phyloP scores from a whole-genome alignment of 2,888 invertebrate genomes.

The Seira musarum region DNA sequence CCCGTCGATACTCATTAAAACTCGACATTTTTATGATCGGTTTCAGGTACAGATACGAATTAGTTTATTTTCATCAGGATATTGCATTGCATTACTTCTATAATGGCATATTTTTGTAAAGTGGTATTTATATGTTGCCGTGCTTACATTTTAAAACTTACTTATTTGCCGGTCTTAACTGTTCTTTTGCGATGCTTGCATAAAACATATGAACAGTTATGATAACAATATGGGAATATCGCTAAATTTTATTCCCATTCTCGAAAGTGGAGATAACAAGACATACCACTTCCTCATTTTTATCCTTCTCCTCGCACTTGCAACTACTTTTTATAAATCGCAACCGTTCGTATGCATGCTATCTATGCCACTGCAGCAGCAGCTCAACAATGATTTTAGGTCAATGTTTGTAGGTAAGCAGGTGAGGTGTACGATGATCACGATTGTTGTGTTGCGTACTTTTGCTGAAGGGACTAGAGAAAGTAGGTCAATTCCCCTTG shows the following conservation, averaged over 20 bases:
- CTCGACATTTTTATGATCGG: too few relatives aligned
- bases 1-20: too few relatives aligned
- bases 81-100: too few relatives aligned
- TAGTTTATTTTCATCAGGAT: too few relatives aligned
- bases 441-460: not conserved
- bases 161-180: not conserved
- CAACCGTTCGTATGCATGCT: too few relatives aligned
- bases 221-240: not conserved
- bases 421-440: conserved; percentile 56
- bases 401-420: conserved; percentile 61
- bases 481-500: conserved; percentile 62
- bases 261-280: conserved; percentile 26
- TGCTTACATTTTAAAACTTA: not conserved
- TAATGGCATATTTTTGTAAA: too few relatives aligned
- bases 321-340: not conserved
- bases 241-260: too few relatives aligned
- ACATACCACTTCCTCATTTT: conserved; percentile 56
- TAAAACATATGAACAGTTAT: not conserved
- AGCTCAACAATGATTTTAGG: conserved; percentile 48
- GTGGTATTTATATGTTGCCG: not conserved
- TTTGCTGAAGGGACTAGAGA: conserved; percentile 27
- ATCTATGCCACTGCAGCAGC: conserved; percentile 1
- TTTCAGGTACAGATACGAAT: too few relatives aligned
- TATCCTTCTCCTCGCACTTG: conserved; percentile 21
- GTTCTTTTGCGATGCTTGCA: not conserved